Base-by-base conservation (phyloP, 2,888 invertebrate species). In the Drosophila borealis region DNA sequence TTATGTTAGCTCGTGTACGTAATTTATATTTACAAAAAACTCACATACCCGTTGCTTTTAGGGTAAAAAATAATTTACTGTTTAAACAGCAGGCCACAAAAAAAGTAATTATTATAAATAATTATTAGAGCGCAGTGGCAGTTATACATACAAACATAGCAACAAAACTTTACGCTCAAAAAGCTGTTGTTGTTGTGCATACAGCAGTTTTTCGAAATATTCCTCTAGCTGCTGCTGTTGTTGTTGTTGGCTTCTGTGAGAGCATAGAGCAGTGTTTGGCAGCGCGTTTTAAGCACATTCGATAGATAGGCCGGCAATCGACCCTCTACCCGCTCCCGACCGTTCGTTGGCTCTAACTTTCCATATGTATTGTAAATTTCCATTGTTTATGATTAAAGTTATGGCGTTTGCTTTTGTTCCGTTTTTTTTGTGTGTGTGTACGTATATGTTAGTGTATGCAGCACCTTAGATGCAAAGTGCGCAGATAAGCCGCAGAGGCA, bases 81-180 rank as follows among this genome's bases (percentile, higher is more conserved):
- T 77, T 77, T 79, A 64, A 78, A 77, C 68, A 81, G 72, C 84
- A 67, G 78, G 71, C 78, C 68, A 62, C 66, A 74, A 77, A 67
- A 79, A 69, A 70, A 79, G 71, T 79, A 85, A 88, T 83, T 82
- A 88, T 88, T 88, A 85, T 82, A 88, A 86, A 85, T 85, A 85
- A 89, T 85, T 85, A 85, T 89, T 87, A 85, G 84, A 85, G 84
- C 89, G 89, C 76, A 89, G 72, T 89, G 80, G 70, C 87, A 88
- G 87, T 70, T 70, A 67, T 39, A 45, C 53, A 60, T 1, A 42
- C 17, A 45, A 37, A 14, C 34, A 45, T n/a, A 9, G 36, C 36
- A 25, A 55, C 45, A 25, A 53, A 75, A 64, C 55, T 70, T 69
- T 46, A 46, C 56, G 69, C 56, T 74, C 63, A 69, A 70, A 57